Evolutionary conservation across 53 echinoderm and acorn worm genomes (phyloP), one percentile per base, ranked within the genome.

Genomic region (Mesocentrotus franciscanus): DNA sequence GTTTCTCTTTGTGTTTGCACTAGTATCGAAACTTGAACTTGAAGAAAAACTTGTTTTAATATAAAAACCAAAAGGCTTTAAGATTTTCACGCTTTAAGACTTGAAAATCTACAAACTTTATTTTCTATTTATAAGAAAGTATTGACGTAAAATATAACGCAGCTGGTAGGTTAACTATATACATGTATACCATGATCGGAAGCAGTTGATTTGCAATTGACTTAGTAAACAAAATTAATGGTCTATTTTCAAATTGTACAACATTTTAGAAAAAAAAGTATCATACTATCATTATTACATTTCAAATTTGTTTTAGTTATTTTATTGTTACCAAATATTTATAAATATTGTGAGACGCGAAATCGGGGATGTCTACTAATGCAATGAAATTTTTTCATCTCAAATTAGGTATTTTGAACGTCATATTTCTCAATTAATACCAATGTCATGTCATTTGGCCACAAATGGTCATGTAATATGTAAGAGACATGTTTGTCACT

Each of bases 161-260:
- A 87, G 87, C 87, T 87, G 87, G 87, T 87, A 87, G 29, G 14
- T 87, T 58, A 55, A 49, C 42, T 42, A 49, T 55, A 49, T 49
- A 49, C 49, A 49, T 49, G 49, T 49, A 49, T 49, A 42, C 59
- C 15, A 27, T 81, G 17, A 81, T 16, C 42, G 6, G 17, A 36
- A 59, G 57, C 87, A 87, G 58, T 87, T 87, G 87, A 87, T 58
- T 87, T 87, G 87, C 87, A 87, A 59, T 58, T 79, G 81, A 79
- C 12, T 30, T 84, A 42, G 33, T 33, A 49, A 84, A 84, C 24
- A 49, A 42, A 76, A 49, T 56, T 22, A 55, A 11, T 87, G 18
- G 1, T 87, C 56, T 87, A 58, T 87, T 87, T 87, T 11, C 27
- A 2, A 49, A 57, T 58, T 57, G 87, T 87, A 27, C 10, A 27